Evolutionary conservation across 2,113 vertebrate genomes (phyloP), one percentile per base, ranked within the genome.

Genomic region (Quiscalus mexicanus): DNA sequence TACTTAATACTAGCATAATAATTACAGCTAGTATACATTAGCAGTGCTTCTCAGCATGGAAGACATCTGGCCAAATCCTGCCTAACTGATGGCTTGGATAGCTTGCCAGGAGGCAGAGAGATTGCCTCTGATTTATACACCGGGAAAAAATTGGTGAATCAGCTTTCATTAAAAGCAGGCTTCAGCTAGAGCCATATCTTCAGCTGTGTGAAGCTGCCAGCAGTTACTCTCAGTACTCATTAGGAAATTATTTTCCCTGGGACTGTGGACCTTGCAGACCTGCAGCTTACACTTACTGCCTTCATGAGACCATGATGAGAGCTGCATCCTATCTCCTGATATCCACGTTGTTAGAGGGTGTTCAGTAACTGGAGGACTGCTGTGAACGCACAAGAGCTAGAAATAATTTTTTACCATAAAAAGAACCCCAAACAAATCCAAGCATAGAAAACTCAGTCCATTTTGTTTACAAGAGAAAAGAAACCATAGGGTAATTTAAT

Each of bases 291-390:
- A 69, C 7, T 45, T 41, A 10, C 21, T 23, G 22, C 6, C 1
- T 39, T 62, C 28, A 25, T 5, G 3, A 92, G 45, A 42, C 24
- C 37, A 53, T 1, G 7, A 10, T 6, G 5, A 45, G 30, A 68
- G 10, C 37, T 74, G 37, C 19, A 63, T 31, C 24, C 18, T 7
- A 16, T 28, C 31, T 23, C 37, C 8, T 0, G 0, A 10, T 23
- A 10, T 9, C 41, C 4, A 1, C 5, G 19, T 19, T 87, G 59
- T 76, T 25, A 83, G 49, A 89, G 11, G 21, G 24, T 44, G 12
- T 41, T 74, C 71, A 65, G 88, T 60, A 94, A 69, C 37, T 56
- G 19, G 14, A 75, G 18, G 21, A 69, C 13, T 44, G 49, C 19
- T 75, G 20, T 22, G 68, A 91, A 87, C 21, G 52, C 6, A 8